Conservation (phyloP, 2,888 invertebrate species). For the Sesia bembeciformis region DNA sequence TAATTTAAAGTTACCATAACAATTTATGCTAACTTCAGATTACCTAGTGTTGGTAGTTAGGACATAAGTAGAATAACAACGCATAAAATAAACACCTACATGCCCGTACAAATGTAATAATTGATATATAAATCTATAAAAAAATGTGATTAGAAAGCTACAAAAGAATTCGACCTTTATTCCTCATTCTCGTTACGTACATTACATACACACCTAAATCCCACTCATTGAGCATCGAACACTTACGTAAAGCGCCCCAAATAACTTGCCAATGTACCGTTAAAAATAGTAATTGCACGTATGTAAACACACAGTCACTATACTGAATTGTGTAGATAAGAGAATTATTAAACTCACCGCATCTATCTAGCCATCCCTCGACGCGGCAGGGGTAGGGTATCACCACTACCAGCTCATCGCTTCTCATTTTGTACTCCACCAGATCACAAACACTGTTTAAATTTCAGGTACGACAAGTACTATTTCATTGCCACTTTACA, state of each 20-base stretch:
- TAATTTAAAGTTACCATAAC: too few species aligned
- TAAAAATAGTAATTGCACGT: constrained; percentile 28
- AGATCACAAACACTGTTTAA: constrained; percentile 27
- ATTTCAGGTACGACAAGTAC: constrained; percentile 1
- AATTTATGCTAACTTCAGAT: too few species aligned
- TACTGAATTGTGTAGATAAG: background rate
- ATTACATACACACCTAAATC: constrained; percentile 11
- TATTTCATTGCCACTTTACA: constrained; percentile 7
- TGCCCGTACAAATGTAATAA: too few species aligned
- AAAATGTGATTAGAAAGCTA: too few species aligned
- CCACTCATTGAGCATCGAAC: constrained; percentile 42
- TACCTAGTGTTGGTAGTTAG: too few species aligned
- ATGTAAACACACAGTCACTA: constrained; percentile 6
- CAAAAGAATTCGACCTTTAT: too few species aligned
- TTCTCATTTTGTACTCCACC: constrained; percentile 43
- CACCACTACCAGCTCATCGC: constrained; percentile 33
- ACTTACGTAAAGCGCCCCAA: constrained; percentile 55
- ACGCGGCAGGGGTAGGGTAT: constrained; percentile 62
- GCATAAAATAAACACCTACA: too few species aligned
- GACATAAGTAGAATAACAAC: too few species aligned
- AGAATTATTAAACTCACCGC: constrained; percentile 40
- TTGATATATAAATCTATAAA: too few species aligned
- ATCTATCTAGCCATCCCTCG: constrained; percentile 66
- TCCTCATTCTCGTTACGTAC: too few species aligned
- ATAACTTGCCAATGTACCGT: constrained; percentile 40